phyloP scores from a whole-genome alignment of 2,113 vertebrate genomes.

The Ochotona curzoniae region DNA sequence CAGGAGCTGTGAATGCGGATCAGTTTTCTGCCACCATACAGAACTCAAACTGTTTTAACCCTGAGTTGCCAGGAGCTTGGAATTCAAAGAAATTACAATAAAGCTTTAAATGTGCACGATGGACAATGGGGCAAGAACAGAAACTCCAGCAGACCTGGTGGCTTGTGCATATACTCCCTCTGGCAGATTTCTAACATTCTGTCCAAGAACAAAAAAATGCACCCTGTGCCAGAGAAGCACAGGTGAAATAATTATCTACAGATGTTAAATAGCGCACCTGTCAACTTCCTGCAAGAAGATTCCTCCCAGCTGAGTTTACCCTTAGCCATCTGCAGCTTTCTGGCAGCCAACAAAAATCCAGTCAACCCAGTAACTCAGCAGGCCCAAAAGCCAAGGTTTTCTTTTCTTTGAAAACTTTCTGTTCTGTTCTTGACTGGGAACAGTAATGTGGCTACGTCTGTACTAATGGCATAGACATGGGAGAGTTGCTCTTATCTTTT shows the following conservation, averaged over 20 bases:
- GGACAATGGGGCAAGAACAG: neutral
- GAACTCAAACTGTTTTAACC: neutral
- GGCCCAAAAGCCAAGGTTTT: conserved; percentile 48
- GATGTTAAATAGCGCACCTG: neutral
- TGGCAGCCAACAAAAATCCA: neutral
- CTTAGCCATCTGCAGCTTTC: neutral
- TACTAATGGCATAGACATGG: neutral
- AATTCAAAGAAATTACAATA: conserved; percentile 16
- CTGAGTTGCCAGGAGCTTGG: neutral
- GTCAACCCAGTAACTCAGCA: neutral
- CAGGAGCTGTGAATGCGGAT: neutral
- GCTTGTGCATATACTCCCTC: neutral
- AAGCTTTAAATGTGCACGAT: neutral
- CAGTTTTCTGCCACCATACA: neutral
- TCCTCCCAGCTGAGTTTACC: conserved; percentile 10
- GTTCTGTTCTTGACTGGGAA: conserved; percentile 24
- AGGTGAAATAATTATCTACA: conserved; percentile 1
- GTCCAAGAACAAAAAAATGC: conserved; percentile 15
- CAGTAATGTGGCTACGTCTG: neutral
- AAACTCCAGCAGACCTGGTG: neutral
- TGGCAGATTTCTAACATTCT: conserved; percentile 50
- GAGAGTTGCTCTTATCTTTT: conserved; percentile 6
- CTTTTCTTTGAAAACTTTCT: neutral
- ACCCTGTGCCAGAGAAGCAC: conserved; percentile 32
- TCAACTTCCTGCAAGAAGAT: neutral